Evolutionary conservation across 2,113 vertebrate genomes (phyloP).

Genomic region (Phyllostomus discolor): DNA sequence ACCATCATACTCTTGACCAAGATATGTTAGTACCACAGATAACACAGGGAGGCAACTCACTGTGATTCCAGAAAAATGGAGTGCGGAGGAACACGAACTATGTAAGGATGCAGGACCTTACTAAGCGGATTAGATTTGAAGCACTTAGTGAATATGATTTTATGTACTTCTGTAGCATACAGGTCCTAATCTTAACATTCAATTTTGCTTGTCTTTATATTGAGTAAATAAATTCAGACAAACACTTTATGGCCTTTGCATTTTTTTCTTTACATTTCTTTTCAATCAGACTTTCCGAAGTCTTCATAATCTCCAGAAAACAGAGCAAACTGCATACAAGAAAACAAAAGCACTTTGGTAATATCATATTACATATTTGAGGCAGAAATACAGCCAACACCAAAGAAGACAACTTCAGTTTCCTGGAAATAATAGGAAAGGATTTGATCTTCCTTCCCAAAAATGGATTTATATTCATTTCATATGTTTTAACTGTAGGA

Average conservation of each 20-base stretch:
- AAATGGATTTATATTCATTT: neutral
- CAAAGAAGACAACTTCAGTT: neutral
- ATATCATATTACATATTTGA: neutral
- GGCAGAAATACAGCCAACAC: neutral
- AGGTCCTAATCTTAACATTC: neutral
- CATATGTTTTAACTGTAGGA: neutral
- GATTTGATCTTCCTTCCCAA: fast-evolving
- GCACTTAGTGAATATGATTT: neutral
- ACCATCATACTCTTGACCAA: neutral
- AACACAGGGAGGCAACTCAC: neutral
- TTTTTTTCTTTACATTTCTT: neutral
- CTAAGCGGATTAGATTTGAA: neutral
- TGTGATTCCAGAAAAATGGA: neutral
- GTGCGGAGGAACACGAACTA: neutral
- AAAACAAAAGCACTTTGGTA: neutral
- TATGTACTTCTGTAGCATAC: neutral
- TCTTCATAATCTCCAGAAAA: neutral
- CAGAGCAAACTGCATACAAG: neutral
- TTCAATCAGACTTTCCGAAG: neutral
- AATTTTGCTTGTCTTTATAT: neutral
- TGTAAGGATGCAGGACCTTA: neutral
- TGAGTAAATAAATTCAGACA: neutral
- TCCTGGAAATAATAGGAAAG: neutral
- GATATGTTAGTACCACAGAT: neutral
- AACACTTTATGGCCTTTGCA: neutral